Conservation (phyloP, 2,888 invertebrate genomes). For the Anodontia alba region DNA sequence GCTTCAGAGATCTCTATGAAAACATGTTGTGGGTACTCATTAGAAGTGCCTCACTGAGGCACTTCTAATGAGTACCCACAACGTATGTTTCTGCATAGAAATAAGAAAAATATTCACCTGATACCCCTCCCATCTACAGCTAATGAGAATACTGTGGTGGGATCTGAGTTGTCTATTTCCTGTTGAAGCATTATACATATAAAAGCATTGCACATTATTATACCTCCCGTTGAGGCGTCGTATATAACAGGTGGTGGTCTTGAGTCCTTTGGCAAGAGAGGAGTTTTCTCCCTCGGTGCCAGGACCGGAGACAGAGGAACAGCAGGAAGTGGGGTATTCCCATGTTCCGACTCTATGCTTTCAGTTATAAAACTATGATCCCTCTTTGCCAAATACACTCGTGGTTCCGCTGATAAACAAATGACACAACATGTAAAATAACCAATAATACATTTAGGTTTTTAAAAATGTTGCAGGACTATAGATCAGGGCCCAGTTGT, state of each 20-base stretch:
- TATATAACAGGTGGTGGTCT: conserved; percentile 60
- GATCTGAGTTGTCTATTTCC: not conserved
- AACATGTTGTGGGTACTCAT: too few species aligned
- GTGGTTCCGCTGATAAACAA: not conserved
- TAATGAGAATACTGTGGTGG: too few species aligned
- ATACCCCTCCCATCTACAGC: too few species aligned
- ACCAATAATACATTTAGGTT: too few species aligned
- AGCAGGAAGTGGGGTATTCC: not conserved
- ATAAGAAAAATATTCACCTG: too few species aligned
- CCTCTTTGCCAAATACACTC: not conserved
- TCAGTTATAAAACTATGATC: conserved; percentile 9
- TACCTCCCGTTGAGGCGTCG: conserved; percentile 58
- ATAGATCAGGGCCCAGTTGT: too few species aligned
- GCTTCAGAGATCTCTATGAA: too few species aligned
- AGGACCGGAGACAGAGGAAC: conserved; percentile 5
- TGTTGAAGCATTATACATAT: not conserved
- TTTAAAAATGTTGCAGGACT: too few species aligned
- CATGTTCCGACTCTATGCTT: not conserved
- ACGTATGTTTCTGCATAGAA: too few species aligned
- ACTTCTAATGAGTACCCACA: too few species aligned
- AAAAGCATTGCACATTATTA: conserved; percentile 14
- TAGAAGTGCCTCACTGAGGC: too few species aligned
- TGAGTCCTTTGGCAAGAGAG: conserved; percentile 46
- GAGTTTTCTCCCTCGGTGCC: conserved; percentile 17
- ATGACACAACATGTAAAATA: too few species aligned